Conservation (phyloP, 2,797 vertebrate genomes). For the Melanotaenia trifasciata region DNA sequence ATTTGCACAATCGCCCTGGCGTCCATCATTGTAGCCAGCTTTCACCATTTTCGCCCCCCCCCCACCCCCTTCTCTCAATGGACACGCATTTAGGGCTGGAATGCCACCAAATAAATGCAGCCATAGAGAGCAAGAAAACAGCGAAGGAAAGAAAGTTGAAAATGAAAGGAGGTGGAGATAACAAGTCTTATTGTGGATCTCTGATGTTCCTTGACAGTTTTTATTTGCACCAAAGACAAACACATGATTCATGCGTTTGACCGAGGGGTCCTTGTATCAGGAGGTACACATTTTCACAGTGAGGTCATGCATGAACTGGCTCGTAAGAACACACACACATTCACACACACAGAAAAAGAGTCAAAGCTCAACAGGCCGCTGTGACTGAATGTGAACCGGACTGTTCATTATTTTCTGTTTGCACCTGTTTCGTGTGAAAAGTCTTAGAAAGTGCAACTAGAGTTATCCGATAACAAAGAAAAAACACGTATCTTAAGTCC, state of each 20-base stretch:
- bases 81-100: constrained; percentile 53
- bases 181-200: constrained; percentile 59
- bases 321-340: constrained; percentile 44
- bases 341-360: constrained; percentile 43
- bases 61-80: constrained; percentile 1
- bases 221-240: constrained; percentile 75
- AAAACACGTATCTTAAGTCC: constrained; percentile 23
- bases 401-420: constrained; percentile 55
- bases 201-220: constrained; percentile 71
- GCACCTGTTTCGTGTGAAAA: constrained; percentile 60
- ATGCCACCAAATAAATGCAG: constrained; percentile 45
- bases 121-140: constrained; percentile 21
- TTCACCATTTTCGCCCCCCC: constrained; percentile 47
- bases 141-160: neutral
- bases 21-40: constrained; percentile 33
- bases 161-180: constrained; percentile 60
- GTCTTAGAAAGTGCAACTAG: constrained; percentile 18
- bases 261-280: constrained; percentile 62
- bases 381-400: constrained; percentile 45
- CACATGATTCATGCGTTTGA: constrained; percentile 69
- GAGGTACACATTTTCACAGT: constrained; percentile 74
- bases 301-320: constrained; percentile 75
- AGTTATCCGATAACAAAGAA: constrained; percentile 35
- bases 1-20: constrained; percentile 60
- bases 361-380: constrained; percentile 37